Evolutionary conservation across 2,113 vertebrate species (phyloP).

Genomic region (Psephotus haematonotus): DNA sequence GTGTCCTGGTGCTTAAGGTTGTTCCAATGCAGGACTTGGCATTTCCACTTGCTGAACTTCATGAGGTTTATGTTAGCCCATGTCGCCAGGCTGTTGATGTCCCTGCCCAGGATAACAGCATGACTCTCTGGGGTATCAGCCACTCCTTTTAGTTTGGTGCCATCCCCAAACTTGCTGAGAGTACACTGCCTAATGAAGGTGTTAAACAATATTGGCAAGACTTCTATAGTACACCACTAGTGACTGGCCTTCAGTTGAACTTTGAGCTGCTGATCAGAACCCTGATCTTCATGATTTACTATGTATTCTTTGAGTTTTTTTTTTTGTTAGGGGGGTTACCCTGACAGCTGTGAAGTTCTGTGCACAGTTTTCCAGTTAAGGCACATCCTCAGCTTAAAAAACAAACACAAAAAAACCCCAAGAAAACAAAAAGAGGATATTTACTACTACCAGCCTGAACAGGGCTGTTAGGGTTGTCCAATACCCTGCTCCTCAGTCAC

Average conservation of each 20-base stretch:
- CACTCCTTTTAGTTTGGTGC: not conserved
- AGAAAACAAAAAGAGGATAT: not conserved
- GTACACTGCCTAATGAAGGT: not conserved
- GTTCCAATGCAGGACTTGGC: not conserved
- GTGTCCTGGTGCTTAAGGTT: not conserved
- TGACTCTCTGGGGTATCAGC: not conserved
- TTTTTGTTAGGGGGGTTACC: not conserved
- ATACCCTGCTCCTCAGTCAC: not conserved
- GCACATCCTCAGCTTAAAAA: not conserved
- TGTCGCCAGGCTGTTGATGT: not conserved
- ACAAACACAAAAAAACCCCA: fast-evolving
- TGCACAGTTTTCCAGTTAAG: not conserved
- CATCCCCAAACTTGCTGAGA: not conserved
- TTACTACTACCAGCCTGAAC: not conserved
- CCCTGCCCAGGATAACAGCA: not conserved
- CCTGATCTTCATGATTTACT: not conserved
- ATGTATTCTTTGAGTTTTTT: fast-evolving
- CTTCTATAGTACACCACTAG: not conserved
- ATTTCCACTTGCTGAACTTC: not conserved
- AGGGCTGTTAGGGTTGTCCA: not conserved
- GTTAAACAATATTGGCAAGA: not conserved
- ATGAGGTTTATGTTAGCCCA: not conserved
- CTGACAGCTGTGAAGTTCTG: fast-evolving
- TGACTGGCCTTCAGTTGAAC: not conserved
- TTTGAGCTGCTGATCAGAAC: not conserved